Base-by-base conservation (phyloP, 2,888 invertebrate species). In the Diplolepis rosae region DNA sequence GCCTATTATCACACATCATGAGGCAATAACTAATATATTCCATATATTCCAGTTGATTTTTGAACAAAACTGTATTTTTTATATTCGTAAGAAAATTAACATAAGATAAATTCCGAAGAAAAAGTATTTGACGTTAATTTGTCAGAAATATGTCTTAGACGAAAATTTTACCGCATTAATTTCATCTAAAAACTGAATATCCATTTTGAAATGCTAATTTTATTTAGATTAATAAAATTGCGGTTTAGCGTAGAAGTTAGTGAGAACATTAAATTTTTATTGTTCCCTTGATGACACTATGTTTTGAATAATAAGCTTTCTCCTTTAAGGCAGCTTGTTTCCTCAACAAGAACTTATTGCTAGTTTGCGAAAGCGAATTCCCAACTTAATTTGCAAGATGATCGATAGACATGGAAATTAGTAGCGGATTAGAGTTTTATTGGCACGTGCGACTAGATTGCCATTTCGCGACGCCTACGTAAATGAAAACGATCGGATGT, bases 401-500 rank as follows among this genome's bases (percentile, higher is more conserved):
- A 56, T 56, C 56, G 56, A 56, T 56, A 32, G 56, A 9, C 32
- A 56, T 56, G 56, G 18, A 56, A 56, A 56, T 56, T 56, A 54
- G 30, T 32, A 35, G 18, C 13, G 22, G 30, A 35, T 32, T 56
- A 22, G 15, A 42, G 7, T 30, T 18, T 32, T 54, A 56, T 56
- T 56, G 54, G 54, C 54, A 56, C 54, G 54, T 56, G 54, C 54
- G 54, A 56, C 32, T 56, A 15, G 13, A 35, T 56, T 56, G 32
- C 32, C 54, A 32, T 56, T 54, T 18, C 18, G 18, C 32, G 15
- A 18, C 54, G 54, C 32, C 54, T 56, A 56, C 54, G 54, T 28
- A 18, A 56, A 56, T 35, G 18, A 56, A 32, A 56, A 15, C 54
- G 18, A 4, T 56, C 15, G 2, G 39, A 15, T 7, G 13, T 0